These are phyloP conservation scores for Zenarchopterus dispar DNA, from an alignment of 2,797 vertebrate species.

Conservation along the genomic window DNA sequence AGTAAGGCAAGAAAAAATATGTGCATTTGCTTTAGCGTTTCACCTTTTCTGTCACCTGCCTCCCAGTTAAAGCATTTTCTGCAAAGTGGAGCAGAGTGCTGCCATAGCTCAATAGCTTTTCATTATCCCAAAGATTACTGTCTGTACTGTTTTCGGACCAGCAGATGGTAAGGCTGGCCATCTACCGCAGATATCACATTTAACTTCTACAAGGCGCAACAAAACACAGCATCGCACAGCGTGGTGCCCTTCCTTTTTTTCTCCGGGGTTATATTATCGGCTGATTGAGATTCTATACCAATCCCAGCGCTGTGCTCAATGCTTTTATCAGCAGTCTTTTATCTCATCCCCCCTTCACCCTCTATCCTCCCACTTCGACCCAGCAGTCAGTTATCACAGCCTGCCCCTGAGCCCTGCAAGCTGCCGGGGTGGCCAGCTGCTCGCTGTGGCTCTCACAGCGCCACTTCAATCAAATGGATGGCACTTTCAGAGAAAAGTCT, in stretches of 20 bases:
- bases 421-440: slow-evolving; percentile 54
- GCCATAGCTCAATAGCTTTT: slow-evolving; percentile 26
- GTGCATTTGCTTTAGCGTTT: neutral
- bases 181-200: slow-evolving; percentile 30
- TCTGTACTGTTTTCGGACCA: slow-evolving; percentile 20
- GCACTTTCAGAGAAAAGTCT: neutral
- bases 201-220: slow-evolving; percentile 19
- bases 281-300: slow-evolving; percentile 73
- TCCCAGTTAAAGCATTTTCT: slow-evolving; percentile 3
- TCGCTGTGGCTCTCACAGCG: neutral
- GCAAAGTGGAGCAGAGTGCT: neutral
- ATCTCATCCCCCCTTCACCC: slow-evolving; percentile 47
- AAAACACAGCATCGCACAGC: slow-evolving; percentile 5
- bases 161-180: slow-evolving; percentile 33
- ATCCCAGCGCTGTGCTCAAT: slow-evolving; percentile 34
- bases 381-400: slow-evolving; percentile 57
- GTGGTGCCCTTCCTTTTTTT: slow-evolving; percentile 2
- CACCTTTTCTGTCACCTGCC: neutral
- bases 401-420: slow-evolving; percentile 48
- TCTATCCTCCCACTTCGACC: slow-evolving; percentile 43
- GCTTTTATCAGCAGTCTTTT: slow-evolving; percentile 76
- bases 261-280: slow-evolving; percentile 43
- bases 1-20: neutral
- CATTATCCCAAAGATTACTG: slow-evolving; percentile 24
- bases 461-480: slow-evolving; percentile 18